Percentiles rank a stretch among this genome's conserved stretches.
Evolutionary conservation across 2,113 vertebrate genomes (phyloP).

Genomic region (Vidua macroura): DNA sequence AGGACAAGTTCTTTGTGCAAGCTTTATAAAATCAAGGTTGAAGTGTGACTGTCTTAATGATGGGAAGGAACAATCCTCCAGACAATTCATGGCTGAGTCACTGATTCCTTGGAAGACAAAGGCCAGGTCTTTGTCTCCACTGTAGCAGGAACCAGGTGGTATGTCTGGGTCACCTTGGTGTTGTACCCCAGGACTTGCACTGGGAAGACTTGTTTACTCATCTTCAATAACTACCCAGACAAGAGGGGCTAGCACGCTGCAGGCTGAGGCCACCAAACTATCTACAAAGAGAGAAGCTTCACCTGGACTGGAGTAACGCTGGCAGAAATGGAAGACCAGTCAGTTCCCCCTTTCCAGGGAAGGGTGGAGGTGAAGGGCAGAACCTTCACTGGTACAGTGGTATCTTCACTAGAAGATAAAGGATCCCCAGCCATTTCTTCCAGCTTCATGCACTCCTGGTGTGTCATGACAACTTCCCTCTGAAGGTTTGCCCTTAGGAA

Average conservation of each 20-base stretch:
- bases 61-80: neutral
- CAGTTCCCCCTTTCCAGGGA: neutral
- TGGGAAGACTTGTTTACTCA: neutral
- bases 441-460: neutral
- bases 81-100: neutral
- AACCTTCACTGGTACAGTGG: neutral
- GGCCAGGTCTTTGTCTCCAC: neutral
- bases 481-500: neutral
- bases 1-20: neutral
- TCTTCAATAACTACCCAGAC: neutral
- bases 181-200: neutral
- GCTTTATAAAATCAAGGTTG: neutral
- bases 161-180: neutral
- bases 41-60: neutral
- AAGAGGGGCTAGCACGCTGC: fast-evolving
- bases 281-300: neutral
- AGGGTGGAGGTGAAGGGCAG: neutral
- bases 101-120: neutral
- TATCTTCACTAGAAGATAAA: neutral
- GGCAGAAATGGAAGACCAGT: fast-evolving
- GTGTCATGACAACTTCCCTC: neutral
- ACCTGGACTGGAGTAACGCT: neutral
- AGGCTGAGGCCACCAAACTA: neutral
- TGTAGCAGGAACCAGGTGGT: neutral
- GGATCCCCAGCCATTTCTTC: neutral